Base-by-base conservation (phyloP, 1,140 invertebrate species). In the Mamestra configurata region DNA sequence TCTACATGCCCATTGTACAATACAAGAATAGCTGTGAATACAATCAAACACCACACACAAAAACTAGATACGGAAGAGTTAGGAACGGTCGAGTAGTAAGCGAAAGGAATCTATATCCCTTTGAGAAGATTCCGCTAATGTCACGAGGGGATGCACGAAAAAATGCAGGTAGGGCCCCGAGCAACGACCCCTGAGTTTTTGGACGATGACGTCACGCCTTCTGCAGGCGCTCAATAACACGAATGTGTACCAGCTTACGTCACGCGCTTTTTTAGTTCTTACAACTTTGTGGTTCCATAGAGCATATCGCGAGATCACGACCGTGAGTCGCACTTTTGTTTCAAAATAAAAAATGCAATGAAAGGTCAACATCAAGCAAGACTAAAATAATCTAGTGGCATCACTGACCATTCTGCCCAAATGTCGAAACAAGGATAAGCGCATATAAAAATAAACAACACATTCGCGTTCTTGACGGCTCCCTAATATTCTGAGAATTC, bases 81-180 rank as follows among this genome's bases (percentile, higher is more conserved):
- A 22, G 57, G 49, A 53, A 51, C 61, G 59, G n/a, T 59, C 59
- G 59, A 72, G 59, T 43, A 72, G 72, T 79, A 83, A 83, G 77
- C 72, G 79, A 78, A 73, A 81, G 79, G 79, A 80, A 83, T 80
- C 66, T 73, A 71, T 86, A 82, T 87, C 84, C 83, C 81, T 88
- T 61, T 76, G 82, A 84, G 83, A 86, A 57, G 83, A 90, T 83
- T 83, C 83, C 84, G 88, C 78, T 90, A 86, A 84, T 87, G 86
- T 91, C 88, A 89, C 79, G 80, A 81, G 84, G 87, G 91, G 93
- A 90, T 93, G 92, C 86, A 87, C 90, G 89, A 94, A 94, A 94
- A 94, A 94, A 92, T 90, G 85, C 93, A 94, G 92, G 93, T 94
- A 94, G 89, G 85, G 88, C 85, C 86, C 86, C 88, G 93, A 90